Percentiles rank a stretch among this genome's conserved stretches.
These are phyloP conservation scores for Bimastos eiseni DNA, from an alignment of 2,888 invertebrate species.

Conservation along the genomic window DNA sequence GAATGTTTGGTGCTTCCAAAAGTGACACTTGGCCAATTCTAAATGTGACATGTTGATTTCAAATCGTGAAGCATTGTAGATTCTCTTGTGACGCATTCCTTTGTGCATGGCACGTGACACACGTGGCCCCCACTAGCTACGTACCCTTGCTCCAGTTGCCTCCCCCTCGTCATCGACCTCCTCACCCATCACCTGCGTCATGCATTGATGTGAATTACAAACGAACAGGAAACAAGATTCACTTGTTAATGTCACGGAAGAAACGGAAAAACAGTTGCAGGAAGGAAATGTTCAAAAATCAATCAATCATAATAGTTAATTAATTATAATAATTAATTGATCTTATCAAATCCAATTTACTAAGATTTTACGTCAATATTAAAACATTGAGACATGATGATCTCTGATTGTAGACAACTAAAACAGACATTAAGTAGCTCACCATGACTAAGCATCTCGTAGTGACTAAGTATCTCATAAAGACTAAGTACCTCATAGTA, in stretches of 20 bases:
- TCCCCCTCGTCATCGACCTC: conserved; percentile 38
- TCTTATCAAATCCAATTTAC: too few relatives aligned
- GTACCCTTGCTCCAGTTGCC: conserved; percentile 26
- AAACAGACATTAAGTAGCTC: too few relatives aligned
- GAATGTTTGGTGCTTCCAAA: background rate
- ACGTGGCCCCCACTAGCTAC: background rate
- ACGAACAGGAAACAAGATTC: background rate
- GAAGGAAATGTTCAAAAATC: too few relatives aligned
- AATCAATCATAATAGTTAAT: background rate
- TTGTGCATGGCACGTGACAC: background rate
- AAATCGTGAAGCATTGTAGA: background rate
- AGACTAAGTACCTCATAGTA: too few relatives aligned
- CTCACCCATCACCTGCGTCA: conserved; percentile 38
- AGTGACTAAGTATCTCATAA: too few relatives aligned
- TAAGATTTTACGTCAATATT: background rate
- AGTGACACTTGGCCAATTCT: background rate
- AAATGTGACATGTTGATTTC: background rate
- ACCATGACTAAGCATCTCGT: background rate
- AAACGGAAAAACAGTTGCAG: background rate
- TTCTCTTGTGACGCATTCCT: background rate
- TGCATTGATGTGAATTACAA: background rate
- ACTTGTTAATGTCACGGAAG: background rate
- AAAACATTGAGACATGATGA: background rate
- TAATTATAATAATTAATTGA: too few relatives aligned
- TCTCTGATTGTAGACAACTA: background rate